Evolutionary conservation across 2,797 vertebrate species (phyloP).

Genomic region (Poeciliopsis paucimaculata): DNA sequence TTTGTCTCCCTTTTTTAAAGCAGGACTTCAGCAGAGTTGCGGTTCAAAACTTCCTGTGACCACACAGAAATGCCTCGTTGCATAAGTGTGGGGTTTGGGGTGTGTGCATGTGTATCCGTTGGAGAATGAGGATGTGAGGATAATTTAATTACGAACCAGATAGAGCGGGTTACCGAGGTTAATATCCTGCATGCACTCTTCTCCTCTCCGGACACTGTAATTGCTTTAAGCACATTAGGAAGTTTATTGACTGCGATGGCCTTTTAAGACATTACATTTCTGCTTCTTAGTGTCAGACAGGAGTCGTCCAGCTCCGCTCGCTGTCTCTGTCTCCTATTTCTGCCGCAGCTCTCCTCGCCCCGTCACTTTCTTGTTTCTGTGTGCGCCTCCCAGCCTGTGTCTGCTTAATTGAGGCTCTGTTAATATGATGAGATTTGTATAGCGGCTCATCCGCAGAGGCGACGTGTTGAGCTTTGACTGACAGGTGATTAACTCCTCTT

Average conservation of each 20-base stretch:
- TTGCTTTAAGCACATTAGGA: constrained; percentile 83
- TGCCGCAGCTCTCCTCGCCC: constrained; percentile 27
- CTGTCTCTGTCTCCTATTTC: constrained; percentile 57
- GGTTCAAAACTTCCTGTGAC: constrained; percentile 25
- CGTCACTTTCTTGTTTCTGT: constrained; percentile 52
- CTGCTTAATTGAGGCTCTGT: constrained; percentile 69
- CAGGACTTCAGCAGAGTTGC: constrained; percentile 12
- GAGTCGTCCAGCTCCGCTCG: constrained; percentile 61
- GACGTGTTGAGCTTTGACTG: constrained; percentile 75
- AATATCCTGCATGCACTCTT: constrained; percentile 80
- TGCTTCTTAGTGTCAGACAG: constrained; percentile 76
- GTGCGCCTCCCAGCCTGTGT: constrained; percentile 42
- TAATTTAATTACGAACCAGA: constrained; percentile 81
- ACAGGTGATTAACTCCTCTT: constrained; percentile 82
- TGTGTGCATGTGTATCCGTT: constrained; percentile 42
- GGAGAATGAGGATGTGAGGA: constrained; percentile 69
- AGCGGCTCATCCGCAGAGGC: constrained; percentile 62
- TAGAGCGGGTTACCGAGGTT: constrained; percentile 79
- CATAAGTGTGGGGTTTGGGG: constrained; percentile 13
- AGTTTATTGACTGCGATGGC: constrained; percentile 81
- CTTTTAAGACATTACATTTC: constrained; percentile 81
- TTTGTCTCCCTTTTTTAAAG: constrained; percentile 1
- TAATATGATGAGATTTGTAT: constrained; percentile 74
- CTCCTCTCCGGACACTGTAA: constrained; percentile 78
- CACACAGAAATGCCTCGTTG: constrained; percentile 26